Conservation (phyloP, 92 coral and sea anemone genomes). For the Umimayanthus kanabou region DNA sequence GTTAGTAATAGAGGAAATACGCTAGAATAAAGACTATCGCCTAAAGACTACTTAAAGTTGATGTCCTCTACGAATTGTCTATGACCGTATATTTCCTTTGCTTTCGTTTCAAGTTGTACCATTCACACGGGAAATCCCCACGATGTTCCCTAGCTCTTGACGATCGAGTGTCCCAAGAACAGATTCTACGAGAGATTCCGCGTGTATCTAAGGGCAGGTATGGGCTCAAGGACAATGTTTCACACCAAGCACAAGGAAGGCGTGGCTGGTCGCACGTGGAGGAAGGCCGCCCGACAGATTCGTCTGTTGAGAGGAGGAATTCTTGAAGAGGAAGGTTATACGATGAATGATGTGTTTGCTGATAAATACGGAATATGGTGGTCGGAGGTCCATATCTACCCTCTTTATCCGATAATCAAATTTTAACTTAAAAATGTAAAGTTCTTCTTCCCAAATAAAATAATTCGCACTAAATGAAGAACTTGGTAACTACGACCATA, state of each 20-base stretch:
- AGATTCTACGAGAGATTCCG: neutral
- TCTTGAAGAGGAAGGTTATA: neutral
- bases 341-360: neutral
- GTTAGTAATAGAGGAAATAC: no score
- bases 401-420: neutral
- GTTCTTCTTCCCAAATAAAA: no score
- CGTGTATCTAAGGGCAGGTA: neutral
- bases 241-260: neutral
- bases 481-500: no score
- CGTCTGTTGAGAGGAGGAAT: neutral
- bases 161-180: neutral
- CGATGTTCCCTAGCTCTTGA: neutral
- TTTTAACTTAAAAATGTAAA: neutral
- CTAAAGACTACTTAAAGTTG: neutral
- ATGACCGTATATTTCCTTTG: neutral
- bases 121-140: neutral
- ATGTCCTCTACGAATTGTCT: no score
- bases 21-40: no score
- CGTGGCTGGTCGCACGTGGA: constrained; percentile 9
- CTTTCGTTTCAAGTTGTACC: neutral
- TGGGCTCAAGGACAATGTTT: neutral
- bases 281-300: neutral
- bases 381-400: neutral
- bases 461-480: neutral
- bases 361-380: neutral